Evolutionary conservation across 1,140 invertebrate genomes (phyloP), one percentile per base, ranked within the genome.

Genomic region (Drosophila repleta): DNA sequence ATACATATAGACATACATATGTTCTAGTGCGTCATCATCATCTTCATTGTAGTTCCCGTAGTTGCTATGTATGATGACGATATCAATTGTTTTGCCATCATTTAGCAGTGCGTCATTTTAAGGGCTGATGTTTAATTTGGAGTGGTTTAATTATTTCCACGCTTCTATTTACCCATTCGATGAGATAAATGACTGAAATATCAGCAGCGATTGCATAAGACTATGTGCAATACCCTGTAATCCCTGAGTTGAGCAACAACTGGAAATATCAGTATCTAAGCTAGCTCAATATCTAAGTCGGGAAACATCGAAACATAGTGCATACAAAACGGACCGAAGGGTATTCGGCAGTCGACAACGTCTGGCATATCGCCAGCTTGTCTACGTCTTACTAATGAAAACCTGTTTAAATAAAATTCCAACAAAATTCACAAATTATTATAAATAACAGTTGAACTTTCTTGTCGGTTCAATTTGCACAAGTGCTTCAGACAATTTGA

Each of bases 81-180:
- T 46, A 39, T 15, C 8, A 8, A 51, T 57, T 71, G 53, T 52
- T 56, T 35, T 48, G 58, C 58, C 49, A 70, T 55, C 63, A 70
- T 17, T 51, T 45, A 20, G 4, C 39, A 74, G 71, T 79, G 76
- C 76, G 76, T 80, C 77, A 80, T 64, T 74, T 1, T 18, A 32
- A 43, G 52, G 45, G 51, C 60, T 53, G 15, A 18, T 64, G 18
- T 55, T 71, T 66, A 20, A 8, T 10, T 60, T 32, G 43, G 35
- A 46, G 26, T 32, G 20, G 46, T 71, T 58, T 15, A 17, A 13
- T 46, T 66, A 20, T 76, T 77, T 77, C 39, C 74, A 49, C 66
- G 10, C 70, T 32, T 43, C 45, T 29, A 35, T 77, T 81, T 78
- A 74, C 79, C 74, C 74, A 82, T 69, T 61, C 55, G 55, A 67